Evolutionary conservation across 2,113 vertebrate species (phyloP).

Genomic region (Cygnus atratus): DNA sequence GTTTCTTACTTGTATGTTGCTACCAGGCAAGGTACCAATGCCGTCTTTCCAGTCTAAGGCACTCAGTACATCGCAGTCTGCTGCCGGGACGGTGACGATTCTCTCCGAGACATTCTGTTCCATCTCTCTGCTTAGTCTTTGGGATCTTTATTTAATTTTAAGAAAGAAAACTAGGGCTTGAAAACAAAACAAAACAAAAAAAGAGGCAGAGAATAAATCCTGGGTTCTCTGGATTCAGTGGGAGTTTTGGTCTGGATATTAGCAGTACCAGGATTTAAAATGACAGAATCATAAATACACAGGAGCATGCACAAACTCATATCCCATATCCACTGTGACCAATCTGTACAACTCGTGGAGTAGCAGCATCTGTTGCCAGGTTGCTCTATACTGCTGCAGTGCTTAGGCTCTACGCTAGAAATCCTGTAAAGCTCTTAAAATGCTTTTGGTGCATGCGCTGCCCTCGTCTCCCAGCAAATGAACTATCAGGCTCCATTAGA

Average conservation of each 20-base stretch:
- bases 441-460: not conserved
- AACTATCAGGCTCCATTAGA: not conserved
- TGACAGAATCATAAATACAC: not conserved
- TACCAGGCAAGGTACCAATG: conserved; percentile 83
- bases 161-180: conserved; percentile 17
- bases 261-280: not conserved
- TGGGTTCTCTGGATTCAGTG: not conserved
- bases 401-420: not conserved
- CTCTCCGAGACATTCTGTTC: not conserved
- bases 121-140: conserved; percentile 29
- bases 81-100: conserved; percentile 32
- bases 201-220: conserved; percentile 14
- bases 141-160: not conserved
- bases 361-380: not conserved
- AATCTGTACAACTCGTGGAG: not conserved
- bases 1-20: conserved; percentile 79
- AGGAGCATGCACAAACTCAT: not conserved
- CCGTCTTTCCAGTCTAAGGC: conserved; percentile 85
- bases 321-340: not conserved
- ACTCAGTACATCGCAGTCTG: conserved; percentile 76
- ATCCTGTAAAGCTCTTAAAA: not conserved
- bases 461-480: not conserved
- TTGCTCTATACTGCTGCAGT: not conserved
- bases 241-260: not conserved
- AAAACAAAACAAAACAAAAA: not conserved